Evolutionary conservation across 2,113 vertebrate genomes (phyloP), one percentile per base, ranked within the genome.

Genomic region (Stigmatopora argus): DNA sequence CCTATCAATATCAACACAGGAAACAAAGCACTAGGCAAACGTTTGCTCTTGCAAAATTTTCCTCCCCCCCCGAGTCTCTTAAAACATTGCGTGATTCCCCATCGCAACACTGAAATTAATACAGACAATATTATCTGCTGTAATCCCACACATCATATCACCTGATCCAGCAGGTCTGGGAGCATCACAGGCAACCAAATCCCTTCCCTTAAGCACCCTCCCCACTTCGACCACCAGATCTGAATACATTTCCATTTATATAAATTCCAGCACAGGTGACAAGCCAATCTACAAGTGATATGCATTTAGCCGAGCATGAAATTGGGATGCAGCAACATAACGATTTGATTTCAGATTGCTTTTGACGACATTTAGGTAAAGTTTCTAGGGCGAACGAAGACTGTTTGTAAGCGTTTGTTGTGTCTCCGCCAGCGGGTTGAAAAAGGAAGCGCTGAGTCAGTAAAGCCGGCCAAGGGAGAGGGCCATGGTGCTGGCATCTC

Each of bases 381-480:
- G 49, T n/a, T 21, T 52, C 19, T 52, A 9, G 8, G n/a, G 38
- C 38, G 9, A 41, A 41, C 38, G 9, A 41, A 41, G 38, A 41
- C 10, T 46, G 45, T 46, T 11, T 46, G 45, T 15, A 12, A 14
- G 45, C 45, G 45, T 46, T 11, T 46, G 45, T 72, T 80, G 75
- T 65, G 83, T 77, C 78, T 77, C 81, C 78, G 81, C 85, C 83
- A 83, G 66, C 73, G 85, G 83, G 85, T 76, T 73, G 71, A 41
- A 78, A 69, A 73, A 80, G 82, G 75, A 83, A 83, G 81, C 61
- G 87, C 88, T 86, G 88, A 90, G 82, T 89, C 87, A 91, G 88
- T 76, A 85, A 57, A 71, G 67, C 73, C 44, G 53, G 82, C 80
- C 83, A 84, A 80, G 80, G 88, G 85, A 82, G 78, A 69, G 81